Evolutionary conservation across 92 coral and sea anemone species (phyloP).

Genomic region (Galaxea fascicularis): DNA sequence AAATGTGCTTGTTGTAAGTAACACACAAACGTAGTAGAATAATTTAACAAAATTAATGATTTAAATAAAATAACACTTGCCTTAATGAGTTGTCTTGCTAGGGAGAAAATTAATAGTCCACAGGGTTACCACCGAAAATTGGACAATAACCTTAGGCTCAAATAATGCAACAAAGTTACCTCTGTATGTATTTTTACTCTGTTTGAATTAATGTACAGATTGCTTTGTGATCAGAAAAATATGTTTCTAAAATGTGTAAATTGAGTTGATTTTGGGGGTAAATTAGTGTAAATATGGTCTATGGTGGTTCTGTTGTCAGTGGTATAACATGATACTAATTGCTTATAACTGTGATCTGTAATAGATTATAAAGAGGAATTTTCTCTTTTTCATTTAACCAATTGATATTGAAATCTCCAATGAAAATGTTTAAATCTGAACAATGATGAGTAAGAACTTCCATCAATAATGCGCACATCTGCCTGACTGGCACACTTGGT

Average conservation of each 20-base stretch:
- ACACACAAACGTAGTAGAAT: not conserved
- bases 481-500: not conserved
- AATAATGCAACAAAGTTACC: not conserved
- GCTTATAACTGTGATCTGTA: not conserved
- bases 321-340: not conserved
- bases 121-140: not conserved
- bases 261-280: not conserved
- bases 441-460: not conserved
- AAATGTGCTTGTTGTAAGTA: not conserved
- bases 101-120: not conserved
- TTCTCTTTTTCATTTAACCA: not conserved
- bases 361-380: not conserved
- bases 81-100: not conserved
- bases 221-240: slow-evolving; percentile 6
- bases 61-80: slow-evolving; percentile 3
- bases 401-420: no score
- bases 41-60: not conserved
- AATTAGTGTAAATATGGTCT: slow-evolving; percentile 12
- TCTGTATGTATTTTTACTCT: not conserved
- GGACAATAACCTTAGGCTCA: slow-evolving; percentile 11
- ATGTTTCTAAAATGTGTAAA: not conserved
- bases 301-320: slow-evolving; percentile 8
- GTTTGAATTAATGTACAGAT: slow-evolving; percentile 1
- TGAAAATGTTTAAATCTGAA: not conserved
- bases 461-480: not conserved